phyloP scores from a whole-genome alignment of 1,140 invertebrate species.

The Macrosteles quadrilineatus region DNA sequence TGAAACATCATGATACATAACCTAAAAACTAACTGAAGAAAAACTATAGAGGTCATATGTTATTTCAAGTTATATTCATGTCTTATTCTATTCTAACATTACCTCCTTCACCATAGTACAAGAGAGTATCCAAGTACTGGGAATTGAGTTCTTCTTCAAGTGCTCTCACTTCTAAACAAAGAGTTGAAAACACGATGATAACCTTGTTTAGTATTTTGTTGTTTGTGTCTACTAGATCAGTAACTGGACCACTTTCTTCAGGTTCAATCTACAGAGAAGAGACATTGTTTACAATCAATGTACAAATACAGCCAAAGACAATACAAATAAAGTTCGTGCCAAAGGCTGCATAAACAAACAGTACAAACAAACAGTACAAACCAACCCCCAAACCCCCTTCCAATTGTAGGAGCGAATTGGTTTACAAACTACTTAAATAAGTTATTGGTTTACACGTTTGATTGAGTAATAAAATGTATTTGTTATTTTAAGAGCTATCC shows the following conservation, averaged over 20 bases:
- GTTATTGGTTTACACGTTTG: not conserved
- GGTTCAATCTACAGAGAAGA: constrained; percentile 56
- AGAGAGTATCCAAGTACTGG: constrained; percentile 62
- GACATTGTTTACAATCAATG: not conserved
- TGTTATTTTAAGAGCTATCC: too few species aligned
- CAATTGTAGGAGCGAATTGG: not conserved
- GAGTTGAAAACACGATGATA: constrained; percentile 73
- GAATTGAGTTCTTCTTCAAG: constrained; percentile 68
- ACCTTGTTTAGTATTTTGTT: constrained; percentile 82
- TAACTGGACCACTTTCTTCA: constrained; percentile 28
- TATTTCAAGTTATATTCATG: not conserved
- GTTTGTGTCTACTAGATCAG: constrained; percentile 73
- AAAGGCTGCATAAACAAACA: not conserved
- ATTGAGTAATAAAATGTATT: too few species aligned
- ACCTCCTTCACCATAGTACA: constrained; percentile 63
- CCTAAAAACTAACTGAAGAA: too few species aligned
- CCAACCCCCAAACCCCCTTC: not conserved
- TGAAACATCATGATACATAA: too few species aligned
- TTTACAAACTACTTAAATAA: not conserved
- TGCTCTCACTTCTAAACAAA: constrained; percentile 73
- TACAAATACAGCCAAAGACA: not conserved
- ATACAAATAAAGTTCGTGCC: not conserved
- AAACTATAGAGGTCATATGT: too few species aligned
- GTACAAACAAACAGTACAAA: not conserved
- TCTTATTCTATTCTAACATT: not conserved